Percentiles rank a stretch among this genome's conserved stretches.
These are phyloP conservation scores for Rhineura floridana DNA, from an alignment of 2,113 vertebrate species.

Conservation along the genomic window DNA sequence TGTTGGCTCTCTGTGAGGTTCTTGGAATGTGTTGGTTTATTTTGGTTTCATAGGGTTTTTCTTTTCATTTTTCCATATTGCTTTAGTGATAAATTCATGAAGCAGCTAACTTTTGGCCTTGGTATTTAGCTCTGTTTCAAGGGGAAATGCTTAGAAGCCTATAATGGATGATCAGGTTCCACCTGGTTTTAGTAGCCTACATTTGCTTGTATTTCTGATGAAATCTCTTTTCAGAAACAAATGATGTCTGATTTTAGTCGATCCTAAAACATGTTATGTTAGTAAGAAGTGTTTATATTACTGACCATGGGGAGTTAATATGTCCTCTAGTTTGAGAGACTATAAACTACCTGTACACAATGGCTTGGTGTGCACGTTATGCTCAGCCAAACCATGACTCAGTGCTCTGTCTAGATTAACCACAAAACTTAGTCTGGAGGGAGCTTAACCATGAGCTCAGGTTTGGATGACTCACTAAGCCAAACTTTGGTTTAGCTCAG, in stretches of 20 bases:
- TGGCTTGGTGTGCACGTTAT: no score
- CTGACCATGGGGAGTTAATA: neutral
- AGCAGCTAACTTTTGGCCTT: neutral
- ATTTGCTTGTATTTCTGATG: slow-evolving; percentile 9
- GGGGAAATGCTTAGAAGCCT: neutral
- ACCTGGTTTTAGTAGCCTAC: neutral
- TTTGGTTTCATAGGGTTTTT: neutral
- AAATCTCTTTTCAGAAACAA: neutral
- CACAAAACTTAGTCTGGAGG: no score
- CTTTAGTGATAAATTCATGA: neutral
- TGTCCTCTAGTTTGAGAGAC: neutral
- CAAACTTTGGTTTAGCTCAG: no score
- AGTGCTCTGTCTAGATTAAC: no score
- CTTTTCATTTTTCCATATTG: neutral
- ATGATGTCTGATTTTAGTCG: no score
- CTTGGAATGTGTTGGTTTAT: neutral
- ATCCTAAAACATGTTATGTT: neutral
- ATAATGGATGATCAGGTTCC: neutral
- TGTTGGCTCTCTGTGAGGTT: neutral
- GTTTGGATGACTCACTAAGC: no score
- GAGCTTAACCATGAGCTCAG: no score
- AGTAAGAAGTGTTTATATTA: neutral
- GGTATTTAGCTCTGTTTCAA: neutral
- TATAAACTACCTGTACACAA: neutral
- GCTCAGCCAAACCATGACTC: no score